Evolutionary conservation across 2,888 invertebrate species (phyloP), one percentile per base, ranked within the genome.

Genomic region (Orthonevra nobilis): DNA sequence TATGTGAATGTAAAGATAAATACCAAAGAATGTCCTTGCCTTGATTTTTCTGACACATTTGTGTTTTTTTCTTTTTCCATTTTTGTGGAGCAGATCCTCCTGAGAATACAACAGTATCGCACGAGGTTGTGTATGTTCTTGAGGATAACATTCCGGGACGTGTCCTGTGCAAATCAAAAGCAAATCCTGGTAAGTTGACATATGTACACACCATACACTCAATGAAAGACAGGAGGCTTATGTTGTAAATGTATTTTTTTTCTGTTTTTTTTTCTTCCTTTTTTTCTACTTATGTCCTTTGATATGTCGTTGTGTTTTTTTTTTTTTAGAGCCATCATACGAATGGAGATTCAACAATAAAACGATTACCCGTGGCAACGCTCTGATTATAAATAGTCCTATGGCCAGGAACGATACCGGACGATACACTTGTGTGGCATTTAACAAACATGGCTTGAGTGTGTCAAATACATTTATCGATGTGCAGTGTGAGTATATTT

Each of bases 51-150:
- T 36, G 14, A 61, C 34, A 28, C 26, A 23, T 9, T 60, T 32
- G n/a, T 28, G 4, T 64, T 63, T 72, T 81, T 64, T 70, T 63
- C 73, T 64, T 68, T 66, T 61, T 68, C 77, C 73, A 3, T 61
- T 54, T 19, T 14, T 36, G 14, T 15, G 6, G 48, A 48, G 36
- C 81, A 95, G 95, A 93, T 90, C 93, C 94, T 81, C 97, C 97
- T n/a, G 95, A 96, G 86, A 94, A 95, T 84, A 92, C 96, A 82
- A 93, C 92, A 0, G 94, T 96, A 6, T 93, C 93, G 2, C 86
- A 87, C 68, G 84, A 83, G 32, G 81, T 83, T 81, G 87, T 90
- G 56, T 87, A 89, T 83, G 90, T 90, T 60, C 87, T 87, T 68
- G 91, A 91, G 84, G 89, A 89, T 48, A 88, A 89, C 79, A 88